Conservation (phyloP, 92 coral and sea anemone genomes). For the Phenganax marumi region DNA sequence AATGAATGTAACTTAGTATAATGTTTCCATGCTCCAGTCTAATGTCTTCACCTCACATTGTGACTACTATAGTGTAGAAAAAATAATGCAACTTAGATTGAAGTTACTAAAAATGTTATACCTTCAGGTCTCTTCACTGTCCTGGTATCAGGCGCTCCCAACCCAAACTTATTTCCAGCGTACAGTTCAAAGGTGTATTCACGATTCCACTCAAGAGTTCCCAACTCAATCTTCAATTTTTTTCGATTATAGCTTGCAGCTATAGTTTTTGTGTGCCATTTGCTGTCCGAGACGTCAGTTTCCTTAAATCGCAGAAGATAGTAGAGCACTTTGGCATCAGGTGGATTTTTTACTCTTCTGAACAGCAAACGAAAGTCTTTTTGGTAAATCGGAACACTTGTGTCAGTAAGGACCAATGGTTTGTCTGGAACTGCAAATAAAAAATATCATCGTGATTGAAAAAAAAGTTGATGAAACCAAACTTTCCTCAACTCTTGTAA, state of each 20-base stretch:
- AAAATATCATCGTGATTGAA: background rate
- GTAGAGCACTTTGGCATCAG: slow-evolving; percentile 9
- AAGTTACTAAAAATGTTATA: background rate
- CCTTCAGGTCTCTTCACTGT: slow-evolving; percentile 19
- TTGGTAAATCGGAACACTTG: background rate
- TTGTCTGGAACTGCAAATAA: background rate
- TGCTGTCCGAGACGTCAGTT: background rate
- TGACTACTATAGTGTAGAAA: too few relatives aligned
- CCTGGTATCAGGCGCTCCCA: slow-evolving; percentile 4
- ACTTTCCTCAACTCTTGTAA: too few relatives aligned
- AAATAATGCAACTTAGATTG: too few relatives aligned
- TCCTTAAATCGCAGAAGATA: slow-evolving; percentile 19
- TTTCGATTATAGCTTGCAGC: background rate
- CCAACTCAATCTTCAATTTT: background rate
- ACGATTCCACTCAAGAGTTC: slow-evolving; percentile 16
- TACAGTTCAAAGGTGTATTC: slow-evolving; percentile 11
- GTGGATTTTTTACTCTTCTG: background rate
- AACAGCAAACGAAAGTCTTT: background rate
- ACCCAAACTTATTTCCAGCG: slow-evolving; percentile 24
- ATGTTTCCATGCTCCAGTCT: too few relatives aligned
- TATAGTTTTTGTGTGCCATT: slow-evolving; percentile 1
- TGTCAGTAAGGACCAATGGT: slow-evolving; percentile 14
- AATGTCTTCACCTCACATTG: too few relatives aligned
- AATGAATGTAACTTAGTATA: too few relatives aligned
- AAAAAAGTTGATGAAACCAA: too few relatives aligned